Evolutionary conservation across 2,113 vertebrate genomes (phyloP), one percentile per base, ranked within the genome.

Genomic region (Vimba vimba): DNA sequence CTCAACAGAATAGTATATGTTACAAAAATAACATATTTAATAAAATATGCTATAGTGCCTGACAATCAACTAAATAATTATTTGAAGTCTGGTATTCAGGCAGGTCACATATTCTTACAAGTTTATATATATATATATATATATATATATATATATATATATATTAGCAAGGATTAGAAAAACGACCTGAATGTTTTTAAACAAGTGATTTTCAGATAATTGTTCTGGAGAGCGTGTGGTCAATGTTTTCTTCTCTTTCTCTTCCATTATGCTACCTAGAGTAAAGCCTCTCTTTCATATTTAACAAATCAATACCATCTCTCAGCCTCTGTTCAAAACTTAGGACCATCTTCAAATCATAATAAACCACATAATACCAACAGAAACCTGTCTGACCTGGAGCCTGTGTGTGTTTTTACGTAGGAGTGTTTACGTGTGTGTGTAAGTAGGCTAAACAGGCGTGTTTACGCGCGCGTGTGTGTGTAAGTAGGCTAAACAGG

Each of bases 271-370:
- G 62, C 36, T 23, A 52, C 66, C 33, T 45, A 43, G 8, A 43
- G 43, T 43, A 68, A 74, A 86, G 45, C 86, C 81, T 62, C 47
- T 86, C 80, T 84, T 85, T 87, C 86, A 76, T 73, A 84, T 83
- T 76, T 68, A 36, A 85, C 62, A 89, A 78, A 88, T 90, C 82
- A 8, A 89, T 88, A 55, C 60, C 21, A 39, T 21, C 82, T 81
- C 47, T 66, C 52, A 73, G 27, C 59, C 64, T 47, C 25, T 21
- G 2, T 43, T 84, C 83, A 84, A 87, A 81, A 88, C 87, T 75
- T 86, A 87, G 69, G 77, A 68, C 79, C 68, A 83, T 79, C 81
- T 86, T 62, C 66, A 76, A 68, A 71, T 76, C 50, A 86, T 36
- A 86, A 88, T 59, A 80, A 68, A 84, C n/a, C 30, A 79, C 23